phyloP scores from a whole-genome alignment of 2,797 vertebrate genomes.

The Fistularia tabacaria region DNA sequence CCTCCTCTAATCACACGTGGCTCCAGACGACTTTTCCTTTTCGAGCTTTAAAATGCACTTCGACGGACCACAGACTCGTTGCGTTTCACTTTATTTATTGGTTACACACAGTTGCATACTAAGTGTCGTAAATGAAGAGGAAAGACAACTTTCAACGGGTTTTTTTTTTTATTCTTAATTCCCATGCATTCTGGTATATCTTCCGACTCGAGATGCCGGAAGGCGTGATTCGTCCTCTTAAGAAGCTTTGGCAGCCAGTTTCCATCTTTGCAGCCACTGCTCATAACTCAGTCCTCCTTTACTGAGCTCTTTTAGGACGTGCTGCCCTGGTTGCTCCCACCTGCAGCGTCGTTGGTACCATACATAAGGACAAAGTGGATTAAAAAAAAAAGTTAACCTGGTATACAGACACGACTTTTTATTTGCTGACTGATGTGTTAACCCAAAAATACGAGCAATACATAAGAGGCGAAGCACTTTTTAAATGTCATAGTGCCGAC shows the following conservation, averaged over 20 bases:
- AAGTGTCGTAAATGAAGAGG: too few species aligned
- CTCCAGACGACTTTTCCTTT: too few species aligned
- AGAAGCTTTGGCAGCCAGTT: constrained; percentile 62
- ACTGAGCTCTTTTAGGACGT: constrained; percentile 63
- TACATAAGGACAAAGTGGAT: constrained; percentile 13
- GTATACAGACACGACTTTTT: neutral
- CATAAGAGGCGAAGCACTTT: too few species aligned
- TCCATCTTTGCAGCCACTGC: constrained; percentile 82
- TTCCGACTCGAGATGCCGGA: constrained; percentile 8
- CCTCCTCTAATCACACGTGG: too few species aligned
- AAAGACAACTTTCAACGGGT: too few species aligned
- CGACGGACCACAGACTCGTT: too few species aligned
- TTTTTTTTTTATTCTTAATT: neutral
- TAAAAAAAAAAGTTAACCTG: neutral
- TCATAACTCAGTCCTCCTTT: constrained; percentile 73
- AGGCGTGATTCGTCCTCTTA: constrained; percentile 18
- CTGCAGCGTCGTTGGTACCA: too few species aligned
- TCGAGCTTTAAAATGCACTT: too few species aligned
- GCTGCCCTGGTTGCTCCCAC: constrained; percentile 82
- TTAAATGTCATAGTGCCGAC: too few species aligned
- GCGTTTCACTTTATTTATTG: neutral
- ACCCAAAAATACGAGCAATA: too few species aligned
- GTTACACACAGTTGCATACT: neutral
- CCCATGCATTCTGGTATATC: neutral
- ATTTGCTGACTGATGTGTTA: too few species aligned